Conservation (phyloP, 2,113 vertebrate species). For the Crotalus helleri region DNA sequence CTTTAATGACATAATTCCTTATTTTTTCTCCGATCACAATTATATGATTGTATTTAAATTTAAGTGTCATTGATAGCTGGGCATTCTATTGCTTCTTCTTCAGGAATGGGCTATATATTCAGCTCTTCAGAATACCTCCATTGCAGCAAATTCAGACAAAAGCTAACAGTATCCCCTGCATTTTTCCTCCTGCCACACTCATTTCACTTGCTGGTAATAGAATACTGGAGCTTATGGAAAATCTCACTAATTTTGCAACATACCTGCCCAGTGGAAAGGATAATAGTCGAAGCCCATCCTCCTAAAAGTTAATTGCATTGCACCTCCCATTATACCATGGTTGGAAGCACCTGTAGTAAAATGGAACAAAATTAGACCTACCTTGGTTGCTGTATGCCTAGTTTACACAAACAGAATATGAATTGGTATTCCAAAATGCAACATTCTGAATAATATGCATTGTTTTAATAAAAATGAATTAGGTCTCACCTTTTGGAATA, state of each 20-base stretch:
- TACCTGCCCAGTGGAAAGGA: slow-evolving; percentile 92
- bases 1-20: not conserved
- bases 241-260: not conserved
- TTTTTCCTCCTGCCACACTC: not conserved
- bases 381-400: not conserved
- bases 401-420: not conserved
- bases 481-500: not conserved
- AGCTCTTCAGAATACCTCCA: not conserved
- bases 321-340: slow-evolving; percentile 83
- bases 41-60: not conserved
- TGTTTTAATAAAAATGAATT: not conserved
- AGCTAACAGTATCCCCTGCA: not conserved
- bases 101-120: not conserved
- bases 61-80: not conserved
- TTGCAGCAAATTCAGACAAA: not conserved
- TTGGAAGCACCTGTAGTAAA: slow-evolving; percentile 71
- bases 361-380: slow-evolving; percentile 12
- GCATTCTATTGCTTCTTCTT: not conserved
- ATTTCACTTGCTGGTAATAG: not conserved
- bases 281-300: slow-evolving; percentile 95
- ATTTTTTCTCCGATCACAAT: not conserved
- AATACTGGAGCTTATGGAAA: not conserved
- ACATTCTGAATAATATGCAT: not conserved
- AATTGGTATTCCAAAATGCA: not conserved
- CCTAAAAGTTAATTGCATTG: slow-evolving; percentile 94